A percentile compares a stretch with the other conserved stretches of the same genome.
These are phyloP conservation scores for Acronicta psi DNA, from an alignment of 2,888 invertebrate genomes.

Conservation along the genomic window DNA sequence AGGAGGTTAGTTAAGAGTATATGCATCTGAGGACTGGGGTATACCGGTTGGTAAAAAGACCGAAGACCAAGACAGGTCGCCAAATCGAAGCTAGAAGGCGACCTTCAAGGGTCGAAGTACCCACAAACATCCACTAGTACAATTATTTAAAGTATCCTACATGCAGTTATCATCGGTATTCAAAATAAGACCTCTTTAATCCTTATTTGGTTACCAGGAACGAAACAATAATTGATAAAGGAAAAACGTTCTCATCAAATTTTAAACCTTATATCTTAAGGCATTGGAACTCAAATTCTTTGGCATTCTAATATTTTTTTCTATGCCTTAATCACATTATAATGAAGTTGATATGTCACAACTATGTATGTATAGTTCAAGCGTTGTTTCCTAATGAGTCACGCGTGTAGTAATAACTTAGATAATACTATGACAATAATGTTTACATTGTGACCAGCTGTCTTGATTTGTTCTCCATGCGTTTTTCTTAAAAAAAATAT, in stretches of 20 bases:
- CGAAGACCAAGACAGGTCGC: too few relatives aligned
- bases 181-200: constrained; percentile 16
- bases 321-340: constrained; percentile 1
- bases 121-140: too few relatives aligned
- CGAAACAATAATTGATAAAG: background rate
- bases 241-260: background rate
- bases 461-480: background rate
- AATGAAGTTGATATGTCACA: constrained; percentile 9
- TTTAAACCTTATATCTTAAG: background rate
- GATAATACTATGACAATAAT: constrained; percentile 20
- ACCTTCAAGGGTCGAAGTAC: too few relatives aligned
- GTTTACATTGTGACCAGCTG: constrained; percentile 25
- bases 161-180: constrained; percentile 9
- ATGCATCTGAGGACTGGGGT: too few relatives aligned
- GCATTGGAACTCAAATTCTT: background rate
- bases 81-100: too few relatives aligned
- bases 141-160: too few relatives aligned
- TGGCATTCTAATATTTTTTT: background rate
- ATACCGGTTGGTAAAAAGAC: too few relatives aligned
- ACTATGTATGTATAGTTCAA: background rate
- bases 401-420: constrained; percentile 8
- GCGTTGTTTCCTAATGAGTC: constrained; percentile 22
- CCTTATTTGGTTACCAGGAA: constrained; percentile 32
- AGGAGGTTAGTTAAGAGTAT: too few relatives aligned
- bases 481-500: background rate